These are phyloP conservation scores for Caenorhabditis inopinata DNA, from an alignment of 1,140 invertebrate species.

Conservation along the genomic window DNA sequence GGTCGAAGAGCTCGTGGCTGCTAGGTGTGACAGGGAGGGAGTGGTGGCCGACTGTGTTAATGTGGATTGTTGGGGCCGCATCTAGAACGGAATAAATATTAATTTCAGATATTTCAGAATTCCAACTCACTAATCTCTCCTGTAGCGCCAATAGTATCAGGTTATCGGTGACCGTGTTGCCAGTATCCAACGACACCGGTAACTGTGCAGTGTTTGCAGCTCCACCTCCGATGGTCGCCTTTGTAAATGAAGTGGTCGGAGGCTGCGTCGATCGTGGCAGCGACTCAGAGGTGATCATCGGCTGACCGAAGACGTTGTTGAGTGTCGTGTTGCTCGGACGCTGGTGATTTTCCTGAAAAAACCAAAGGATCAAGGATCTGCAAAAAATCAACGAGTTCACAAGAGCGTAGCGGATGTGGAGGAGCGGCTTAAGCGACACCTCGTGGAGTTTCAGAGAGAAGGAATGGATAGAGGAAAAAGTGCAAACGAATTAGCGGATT, in stretches of 20 bases:
- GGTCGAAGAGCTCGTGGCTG: neutral
- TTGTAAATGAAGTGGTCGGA: neutral
- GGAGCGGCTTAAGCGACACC: neutral
- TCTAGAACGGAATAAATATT: too few species aligned
- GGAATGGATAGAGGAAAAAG: neutral
- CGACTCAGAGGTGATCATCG: slow-evolving; percentile 29
- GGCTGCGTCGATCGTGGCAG: neutral
- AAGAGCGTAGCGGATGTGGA: neutral
- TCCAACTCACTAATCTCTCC: slow-evolving; percentile 55
- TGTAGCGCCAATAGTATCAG: slow-evolving; percentile 56
- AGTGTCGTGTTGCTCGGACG: slow-evolving; percentile 16
- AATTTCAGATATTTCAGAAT: too few species aligned
- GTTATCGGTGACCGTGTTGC: slow-evolving; percentile 42
- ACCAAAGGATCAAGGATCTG: neutral
- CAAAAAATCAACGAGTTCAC: neutral
- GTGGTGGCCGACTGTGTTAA: slow-evolving; percentile 24
- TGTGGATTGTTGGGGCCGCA: slow-evolving; percentile 9
- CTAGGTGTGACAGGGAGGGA: neutral
- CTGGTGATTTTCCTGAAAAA: neutral
- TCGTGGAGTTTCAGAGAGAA: too few species aligned
- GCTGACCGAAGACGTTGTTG: slow-evolving; percentile 1
- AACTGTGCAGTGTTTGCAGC: neutral
- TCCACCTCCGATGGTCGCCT: neutral
- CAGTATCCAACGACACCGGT: neutral
- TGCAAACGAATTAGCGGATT: slow-evolving; percentile 27